These are phyloP conservation scores for Gymnoscelis rufifasciata DNA, from an alignment of 2,888 invertebrate species.

Conservation along the genomic window DNA sequence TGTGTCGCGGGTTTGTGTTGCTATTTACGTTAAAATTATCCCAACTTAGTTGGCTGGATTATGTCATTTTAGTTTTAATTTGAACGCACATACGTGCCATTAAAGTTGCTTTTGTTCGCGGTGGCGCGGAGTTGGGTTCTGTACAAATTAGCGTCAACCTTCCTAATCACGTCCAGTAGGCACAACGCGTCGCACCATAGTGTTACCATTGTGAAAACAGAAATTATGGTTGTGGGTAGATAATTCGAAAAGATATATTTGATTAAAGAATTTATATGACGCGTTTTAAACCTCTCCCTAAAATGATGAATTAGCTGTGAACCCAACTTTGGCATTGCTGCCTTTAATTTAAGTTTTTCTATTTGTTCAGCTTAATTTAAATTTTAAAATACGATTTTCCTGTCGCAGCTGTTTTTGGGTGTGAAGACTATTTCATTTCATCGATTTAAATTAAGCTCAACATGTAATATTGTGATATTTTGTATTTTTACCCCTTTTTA, in stretches of 20 bases:
- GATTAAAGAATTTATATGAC: conserved; percentile 50
- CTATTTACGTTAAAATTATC: conserved; percentile 60
- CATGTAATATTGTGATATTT: conserved; percentile 79
- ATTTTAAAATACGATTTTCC: conserved; percentile 34
- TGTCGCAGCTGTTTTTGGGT: conserved; percentile 40
- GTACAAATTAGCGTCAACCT: conserved; percentile 44
- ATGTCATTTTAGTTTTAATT: conserved; percentile 44
- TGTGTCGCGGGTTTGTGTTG: conserved; percentile 60
- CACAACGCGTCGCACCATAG: conserved; percentile 53
- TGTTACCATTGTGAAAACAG: conserved; percentile 63
- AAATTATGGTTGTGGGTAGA: conserved; percentile 77
- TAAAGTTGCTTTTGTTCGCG: conserved; percentile 38
- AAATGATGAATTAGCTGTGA: conserved; percentile 30
- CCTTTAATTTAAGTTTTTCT: conserved; percentile 44
- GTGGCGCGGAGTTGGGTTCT: conserved; percentile 45
- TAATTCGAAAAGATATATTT: conserved; percentile 73
- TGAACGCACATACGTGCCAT: conserved; percentile 52
- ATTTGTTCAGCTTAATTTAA: conserved; percentile 78
- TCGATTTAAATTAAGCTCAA: conserved; percentile 77
- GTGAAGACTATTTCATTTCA: conserved; percentile 39
- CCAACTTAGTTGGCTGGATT: conserved; percentile 74
- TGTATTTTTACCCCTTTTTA: conserved; percentile 68
- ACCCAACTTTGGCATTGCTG: conserved; percentile 40
- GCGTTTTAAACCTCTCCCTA: conserved; percentile 46
- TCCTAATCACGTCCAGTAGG: conserved; percentile 27